These are phyloP conservation scores for Hydropsyche betteni DNA, from an alignment of 2,888 invertebrate species.

Conservation along the genomic window DNA sequence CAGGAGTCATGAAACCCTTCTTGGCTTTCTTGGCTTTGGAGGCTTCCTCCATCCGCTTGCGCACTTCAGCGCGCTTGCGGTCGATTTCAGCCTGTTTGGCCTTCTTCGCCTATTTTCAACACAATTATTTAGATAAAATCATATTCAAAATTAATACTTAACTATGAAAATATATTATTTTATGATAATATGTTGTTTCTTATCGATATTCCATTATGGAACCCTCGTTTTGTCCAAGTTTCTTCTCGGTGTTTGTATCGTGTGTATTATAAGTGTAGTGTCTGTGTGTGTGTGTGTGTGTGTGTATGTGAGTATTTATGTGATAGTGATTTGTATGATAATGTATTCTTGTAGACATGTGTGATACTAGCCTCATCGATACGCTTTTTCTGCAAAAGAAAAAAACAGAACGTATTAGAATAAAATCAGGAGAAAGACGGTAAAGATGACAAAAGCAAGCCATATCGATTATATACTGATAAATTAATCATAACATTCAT, in stretches of 20 bases:
- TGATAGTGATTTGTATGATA: slow-evolving; percentile 18
- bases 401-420: slow-evolving; percentile 59
- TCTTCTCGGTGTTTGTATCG: neutral
- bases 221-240: no score
- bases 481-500: neutral
- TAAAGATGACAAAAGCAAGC: slow-evolving; percentile 17
- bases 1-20: slow-evolving; percentile 99
- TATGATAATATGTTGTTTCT: neutral
- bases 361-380: slow-evolving; percentile 77
- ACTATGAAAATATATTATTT: slow-evolving; percentile 3
- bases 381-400: slow-evolving; percentile 78
- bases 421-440: slow-evolving; percentile 27
- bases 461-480: slow-evolving; percentile 20
- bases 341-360: slow-evolving; percentile 34
- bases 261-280: slow-evolving; percentile 25
- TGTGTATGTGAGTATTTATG: slow-evolving; percentile 25
- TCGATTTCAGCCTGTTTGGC: slow-evolving; percentile 98
- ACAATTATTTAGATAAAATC: slow-evolving; percentile 35
- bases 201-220: neutral
- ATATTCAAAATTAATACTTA: slow-evolving; percentile 10
- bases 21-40: slow-evolving; percentile 98
- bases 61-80: slow-evolving; percentile 98
- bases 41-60: slow-evolving; percentile 98
- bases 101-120: slow-evolving; percentile 84
- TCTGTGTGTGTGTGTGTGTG: neutral